Base-by-base conservation (phyloP, 92 coral and sea anemone genomes). In the Porites lobata region DNA sequence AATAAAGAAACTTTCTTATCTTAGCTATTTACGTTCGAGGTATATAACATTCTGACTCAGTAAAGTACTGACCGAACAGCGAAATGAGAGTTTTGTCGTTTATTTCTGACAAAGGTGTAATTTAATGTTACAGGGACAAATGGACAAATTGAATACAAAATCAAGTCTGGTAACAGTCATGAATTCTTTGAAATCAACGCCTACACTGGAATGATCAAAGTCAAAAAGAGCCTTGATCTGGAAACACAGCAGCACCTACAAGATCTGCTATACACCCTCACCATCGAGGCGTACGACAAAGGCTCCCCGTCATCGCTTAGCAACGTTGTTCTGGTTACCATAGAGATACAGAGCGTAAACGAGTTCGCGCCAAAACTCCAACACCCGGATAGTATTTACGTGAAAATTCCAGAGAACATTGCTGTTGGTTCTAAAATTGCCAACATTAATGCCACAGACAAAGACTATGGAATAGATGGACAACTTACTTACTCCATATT, bases 401-500 rank as follows among this genome's bases (percentile, higher is more conserved):
- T 93, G 17, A 78, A 83, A 57, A 78, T 95, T 50, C 85, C 79
- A 14, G 90, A 91, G 29, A 79, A 81, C 22, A 43, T 88, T 64
- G 75, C 79, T 1, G 19, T 81, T 56, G 94, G 94, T n/a, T 14
- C 79, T 1, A 84, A 53, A 20, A 81, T 95, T 13, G 58, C 52
- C 32, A 86, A 72, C 43, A 72, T 94, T 68, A 96, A 89, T 51
- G 99, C 94, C 14, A 92, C 94, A 1, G 98, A 96, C 78, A 74
- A 71, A 17, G 99, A 96, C 91, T 96, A 90, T 77, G 99, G 98
- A 7, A 58, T 77, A 0, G 98, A 96, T 61, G 99, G 99, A 29
- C 76, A 52, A 22, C 84, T 96, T 4, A 77, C 77, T 1, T 96
- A 94, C 75, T 54, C 89, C 15, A 79, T 96, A 65, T 52, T 52